Evolutionary conservation across 2,797 vertebrate genomes (phyloP).

Genomic region (Helostoma temminkii): DNA sequence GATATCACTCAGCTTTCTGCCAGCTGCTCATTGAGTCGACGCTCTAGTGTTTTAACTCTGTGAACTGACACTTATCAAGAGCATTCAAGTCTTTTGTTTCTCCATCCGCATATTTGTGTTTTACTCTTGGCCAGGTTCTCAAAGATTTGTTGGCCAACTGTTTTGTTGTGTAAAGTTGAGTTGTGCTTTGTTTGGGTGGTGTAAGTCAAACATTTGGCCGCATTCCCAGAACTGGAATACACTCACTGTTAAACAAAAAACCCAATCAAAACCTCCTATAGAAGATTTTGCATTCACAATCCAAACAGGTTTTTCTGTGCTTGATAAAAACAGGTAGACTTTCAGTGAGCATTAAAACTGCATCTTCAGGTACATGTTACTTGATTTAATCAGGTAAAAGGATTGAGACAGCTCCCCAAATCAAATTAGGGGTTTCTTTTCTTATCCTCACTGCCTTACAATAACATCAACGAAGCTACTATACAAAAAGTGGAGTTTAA

Average conservation of each 20-base stretch:
- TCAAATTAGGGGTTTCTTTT: slow-evolving; percentile 17
- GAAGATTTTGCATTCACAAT: slow-evolving; percentile 25
- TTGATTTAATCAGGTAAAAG: slow-evolving; percentile 27
- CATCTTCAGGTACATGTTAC: slow-evolving; percentile 3
- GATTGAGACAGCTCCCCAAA: slow-evolving; percentile 17
- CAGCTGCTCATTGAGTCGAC: slow-evolving; percentile 48
- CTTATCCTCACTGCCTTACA: slow-evolving; percentile 1
- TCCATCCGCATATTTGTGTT: slow-evolving; percentile 42
- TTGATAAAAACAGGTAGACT: slow-evolving; percentile 26
- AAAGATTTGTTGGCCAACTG: slow-evolving; percentile 44
- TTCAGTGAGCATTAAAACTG: slow-evolving; percentile 5
- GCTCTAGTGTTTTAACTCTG: slow-evolving; percentile 12
- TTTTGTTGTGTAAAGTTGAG: slow-evolving; percentile 51
- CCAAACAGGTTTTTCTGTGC: slow-evolving; percentile 28
- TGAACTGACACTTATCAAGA: slow-evolving; percentile 41
- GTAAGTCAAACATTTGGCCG: slow-evolving; percentile 65
- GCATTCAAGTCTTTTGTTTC: slow-evolving; percentile 38
- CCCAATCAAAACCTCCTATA: slow-evolving; percentile 33
- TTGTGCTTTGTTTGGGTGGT: slow-evolving; percentile 50
- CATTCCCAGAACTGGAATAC: slow-evolving; percentile 64
- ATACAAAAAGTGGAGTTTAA: slow-evolving; percentile 18
- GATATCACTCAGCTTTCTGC: slow-evolving; percentile 26
- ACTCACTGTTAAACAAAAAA: slow-evolving; percentile 38
- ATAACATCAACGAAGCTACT: slow-evolving; percentile 24
- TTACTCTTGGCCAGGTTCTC: slow-evolving; percentile 30